Evolutionary conservation across 2,113 vertebrate genomes (phyloP).

Genomic region (Bucco capensis): DNA sequence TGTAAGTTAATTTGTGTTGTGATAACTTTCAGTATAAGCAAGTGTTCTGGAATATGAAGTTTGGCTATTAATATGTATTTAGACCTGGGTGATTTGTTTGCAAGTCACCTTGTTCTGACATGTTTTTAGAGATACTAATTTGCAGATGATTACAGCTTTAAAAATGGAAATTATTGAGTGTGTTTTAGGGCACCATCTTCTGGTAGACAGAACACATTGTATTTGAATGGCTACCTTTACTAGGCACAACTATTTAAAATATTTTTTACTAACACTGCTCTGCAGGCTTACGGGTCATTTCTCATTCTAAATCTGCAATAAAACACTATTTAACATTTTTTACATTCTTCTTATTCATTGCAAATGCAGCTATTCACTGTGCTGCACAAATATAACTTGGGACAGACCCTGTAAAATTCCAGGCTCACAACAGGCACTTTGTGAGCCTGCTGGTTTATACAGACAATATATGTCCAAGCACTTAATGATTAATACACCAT

Average conservation of each 20-base stretch:
- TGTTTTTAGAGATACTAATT: neutral
- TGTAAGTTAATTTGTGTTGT: neutral
- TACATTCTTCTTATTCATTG: constrained; percentile 43
- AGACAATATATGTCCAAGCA: neutral
- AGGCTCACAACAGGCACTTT: neutral
- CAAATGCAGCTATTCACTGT: constrained; percentile 11
- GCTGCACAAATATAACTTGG: neutral
- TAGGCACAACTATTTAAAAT: constrained; percentile 20
- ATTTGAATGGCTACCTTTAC: neutral
- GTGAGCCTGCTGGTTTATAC: neutral
- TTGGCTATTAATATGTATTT: neutral
- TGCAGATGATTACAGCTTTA: neutral
- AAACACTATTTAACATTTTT: constrained; percentile 56
- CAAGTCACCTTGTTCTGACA: neutral
- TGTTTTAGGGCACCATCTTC: constrained; percentile 57
- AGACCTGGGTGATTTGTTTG: neutral
- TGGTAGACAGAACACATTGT: neutral
- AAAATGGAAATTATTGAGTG: neutral
- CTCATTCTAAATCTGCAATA: constrained; percentile 42
- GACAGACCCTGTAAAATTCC: constrained; percentile 3
- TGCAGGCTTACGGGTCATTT: constrained; percentile 21
- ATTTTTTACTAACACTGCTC: constrained; percentile 7
- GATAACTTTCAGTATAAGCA: neutral
- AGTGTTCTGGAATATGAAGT: neutral
- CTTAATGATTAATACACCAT: neutral